These are phyloP conservation scores for Pluvialis apricaria DNA, from an alignment of 2,113 vertebrate species.

Conservation along the genomic window DNA sequence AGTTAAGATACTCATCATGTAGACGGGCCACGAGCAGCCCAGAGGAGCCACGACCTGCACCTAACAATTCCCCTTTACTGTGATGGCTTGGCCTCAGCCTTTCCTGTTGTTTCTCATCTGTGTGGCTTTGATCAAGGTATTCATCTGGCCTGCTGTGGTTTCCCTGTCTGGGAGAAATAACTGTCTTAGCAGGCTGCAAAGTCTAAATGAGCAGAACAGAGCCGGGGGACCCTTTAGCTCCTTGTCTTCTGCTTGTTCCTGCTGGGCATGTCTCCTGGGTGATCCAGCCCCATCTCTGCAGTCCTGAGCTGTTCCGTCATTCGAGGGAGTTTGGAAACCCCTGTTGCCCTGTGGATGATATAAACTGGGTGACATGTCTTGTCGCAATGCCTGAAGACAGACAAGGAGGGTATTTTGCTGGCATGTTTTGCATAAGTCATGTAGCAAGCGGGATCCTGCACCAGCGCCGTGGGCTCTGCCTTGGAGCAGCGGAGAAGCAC, in stretches of 20 bases:
- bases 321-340: not conserved
- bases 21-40: accelerated
- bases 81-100: not conserved
- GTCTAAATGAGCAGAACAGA: not conserved
- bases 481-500: not conserved
- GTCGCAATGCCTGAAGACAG: not conserved
- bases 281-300: not conserved
- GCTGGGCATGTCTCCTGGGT: not conserved
- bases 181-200: not conserved
- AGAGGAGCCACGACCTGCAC: not conserved
- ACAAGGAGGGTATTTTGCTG: not conserved
- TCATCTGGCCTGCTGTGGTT: not conserved
- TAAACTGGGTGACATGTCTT: not conserved
- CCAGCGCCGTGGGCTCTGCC: not conserved
- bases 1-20: not conserved
- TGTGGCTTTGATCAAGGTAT: not conserved
- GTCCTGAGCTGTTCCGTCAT: not conserved
- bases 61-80: not conserved
- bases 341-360: not conserved
- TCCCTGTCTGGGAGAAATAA: not conserved
- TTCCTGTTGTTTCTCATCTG: not conserved
- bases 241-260: not conserved
- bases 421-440: accelerated
- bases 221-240: not conserved
- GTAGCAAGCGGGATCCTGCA: not conserved